A percentile compares a stretch with the other conserved stretches of the same genome.
Evolutionary conservation across 2,113 vertebrate species (phyloP).

Genomic region (Corythornis vintsioides): DNA sequence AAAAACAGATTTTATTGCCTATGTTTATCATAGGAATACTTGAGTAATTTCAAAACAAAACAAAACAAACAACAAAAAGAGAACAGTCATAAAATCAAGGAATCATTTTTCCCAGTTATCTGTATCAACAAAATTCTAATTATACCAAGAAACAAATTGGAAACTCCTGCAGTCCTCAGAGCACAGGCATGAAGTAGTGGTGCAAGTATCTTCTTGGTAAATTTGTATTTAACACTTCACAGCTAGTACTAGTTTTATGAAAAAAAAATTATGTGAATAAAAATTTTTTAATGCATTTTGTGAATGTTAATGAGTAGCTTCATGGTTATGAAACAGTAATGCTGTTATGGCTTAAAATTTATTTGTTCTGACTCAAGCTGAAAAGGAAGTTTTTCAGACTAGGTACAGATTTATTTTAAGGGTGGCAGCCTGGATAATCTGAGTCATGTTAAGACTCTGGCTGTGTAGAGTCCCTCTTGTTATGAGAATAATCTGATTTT

Average conservation of each 20-base stretch:
- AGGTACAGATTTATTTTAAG: conserved; percentile 17
- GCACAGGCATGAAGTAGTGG: neutral
- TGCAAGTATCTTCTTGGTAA: neutral
- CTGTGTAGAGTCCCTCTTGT: neutral
- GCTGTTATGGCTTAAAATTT: neutral
- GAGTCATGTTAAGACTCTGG: neutral
- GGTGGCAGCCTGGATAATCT: conserved; percentile 1
- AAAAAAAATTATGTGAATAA: neutral
- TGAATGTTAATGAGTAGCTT: neutral
- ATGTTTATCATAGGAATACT: neutral
- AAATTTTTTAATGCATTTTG: neutral
- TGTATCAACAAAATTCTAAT: neutral
- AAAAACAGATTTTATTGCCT: neutral
- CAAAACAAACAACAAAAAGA: neutral
- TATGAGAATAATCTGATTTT: neutral
- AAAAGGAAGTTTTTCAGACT: conserved; percentile 21
- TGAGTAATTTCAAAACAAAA: neutral
- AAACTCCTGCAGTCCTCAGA: neutral
- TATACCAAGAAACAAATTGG: neutral
- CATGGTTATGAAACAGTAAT: neutral
- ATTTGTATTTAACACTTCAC: neutral
- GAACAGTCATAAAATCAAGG: neutral
- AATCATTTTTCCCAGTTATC: neutral
- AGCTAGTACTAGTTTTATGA: neutral
- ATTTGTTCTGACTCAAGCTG: conserved; percentile 10